Percentiles rank a stretch among this genome's conserved stretches.
phyloP scores from a whole-genome alignment of 1,140 invertebrate species.

The Coelopa frigida region DNA sequence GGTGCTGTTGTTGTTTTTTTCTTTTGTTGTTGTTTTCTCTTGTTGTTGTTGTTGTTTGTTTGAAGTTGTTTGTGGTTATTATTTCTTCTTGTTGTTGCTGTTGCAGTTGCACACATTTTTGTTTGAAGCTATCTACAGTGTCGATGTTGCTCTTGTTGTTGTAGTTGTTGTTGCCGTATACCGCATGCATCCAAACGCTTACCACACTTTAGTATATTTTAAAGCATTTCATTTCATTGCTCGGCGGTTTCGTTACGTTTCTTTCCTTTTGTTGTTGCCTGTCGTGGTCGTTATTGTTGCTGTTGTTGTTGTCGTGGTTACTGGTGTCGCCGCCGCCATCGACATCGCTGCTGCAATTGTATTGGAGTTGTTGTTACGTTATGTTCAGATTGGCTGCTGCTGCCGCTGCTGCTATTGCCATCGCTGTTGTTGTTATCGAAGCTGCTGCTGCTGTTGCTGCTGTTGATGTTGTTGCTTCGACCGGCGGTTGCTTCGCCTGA shows the following conservation, averaged over 20 bases:
- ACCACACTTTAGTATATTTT: not conserved
- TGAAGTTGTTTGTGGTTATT: too few relatives aligned
- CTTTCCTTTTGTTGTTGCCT: not conserved
- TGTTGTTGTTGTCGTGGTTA: not conserved
- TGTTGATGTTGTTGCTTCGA: too few relatives aligned
- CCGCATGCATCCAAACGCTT: not conserved
- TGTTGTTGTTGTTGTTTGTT: conserved; percentile 3
- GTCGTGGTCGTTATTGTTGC: not conserved
- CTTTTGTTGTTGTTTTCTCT: conserved; percentile 1
- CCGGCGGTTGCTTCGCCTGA: too few relatives aligned
- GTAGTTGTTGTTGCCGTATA: not conserved
- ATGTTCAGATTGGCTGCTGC: conserved; percentile 1
- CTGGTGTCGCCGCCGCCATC: not conserved
- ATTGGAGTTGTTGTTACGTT: not conserved
- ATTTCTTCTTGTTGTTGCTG: conserved; percentile 5
- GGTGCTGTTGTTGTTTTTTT: conserved; percentile 1
- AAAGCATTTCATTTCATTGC: not conserved
- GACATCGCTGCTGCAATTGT: not conserved
- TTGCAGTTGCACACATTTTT: too few relatives aligned
- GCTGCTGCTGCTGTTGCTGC: conserved; percentile 9
- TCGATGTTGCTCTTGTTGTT: not conserved
- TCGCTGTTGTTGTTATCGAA: not conserved
- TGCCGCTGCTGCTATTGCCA: not conserved
- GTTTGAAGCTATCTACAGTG: not conserved
- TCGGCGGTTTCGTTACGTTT: not conserved